Evolutionary conservation across 2,113 vertebrate species (phyloP), one percentile per base, ranked within the genome.

Genomic region (Crypturellus undulatus): DNA sequence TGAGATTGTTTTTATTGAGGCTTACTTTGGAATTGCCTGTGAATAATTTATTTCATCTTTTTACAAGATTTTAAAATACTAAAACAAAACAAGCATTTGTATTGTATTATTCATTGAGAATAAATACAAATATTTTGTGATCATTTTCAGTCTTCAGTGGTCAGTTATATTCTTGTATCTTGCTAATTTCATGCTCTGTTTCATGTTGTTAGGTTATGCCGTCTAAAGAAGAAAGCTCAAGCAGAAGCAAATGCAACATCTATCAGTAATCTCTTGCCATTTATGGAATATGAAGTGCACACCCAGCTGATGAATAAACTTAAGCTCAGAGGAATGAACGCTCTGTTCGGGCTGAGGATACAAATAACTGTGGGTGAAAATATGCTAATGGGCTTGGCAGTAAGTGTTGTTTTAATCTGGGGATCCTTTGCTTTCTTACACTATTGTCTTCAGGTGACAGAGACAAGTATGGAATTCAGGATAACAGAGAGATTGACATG

Each of bases 231-330:
- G 97, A 99, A 99, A 94, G 98, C 99, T 51, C 99, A 99, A 95
- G 99, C 99, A 14, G 99, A 99, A 97, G 99, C 98, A 47, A 99
- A 99, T 6, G 99, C 99, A 0, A 99, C 99, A 0, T 97, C 98
- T 38, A 99, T 99, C 96, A 99, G 99, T 90, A 99, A 99, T 97
- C 98, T 99, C 76, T 84, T 99, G 90, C 99, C 99, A 10, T 99
- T 99, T 94, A 99, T 99, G 98, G 99, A 99, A 86, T 99, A 99
- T 25, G 99, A 99, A 96, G 98, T 99, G 21, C 99, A 99, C 97
- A 99, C 99, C 3, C 99, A 99, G 76, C 98, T 99, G 86, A 99
- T 99, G 99, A 99, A 99, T 97, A 99, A 99, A 54, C 98, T 99
- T 56, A 99, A 99, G 87, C 97, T 99, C 79, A 99, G 98, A 42